phyloP scores from a whole-genome alignment of 2,888 invertebrate species.

The Psylliodes chrysocephalus region DNA sequence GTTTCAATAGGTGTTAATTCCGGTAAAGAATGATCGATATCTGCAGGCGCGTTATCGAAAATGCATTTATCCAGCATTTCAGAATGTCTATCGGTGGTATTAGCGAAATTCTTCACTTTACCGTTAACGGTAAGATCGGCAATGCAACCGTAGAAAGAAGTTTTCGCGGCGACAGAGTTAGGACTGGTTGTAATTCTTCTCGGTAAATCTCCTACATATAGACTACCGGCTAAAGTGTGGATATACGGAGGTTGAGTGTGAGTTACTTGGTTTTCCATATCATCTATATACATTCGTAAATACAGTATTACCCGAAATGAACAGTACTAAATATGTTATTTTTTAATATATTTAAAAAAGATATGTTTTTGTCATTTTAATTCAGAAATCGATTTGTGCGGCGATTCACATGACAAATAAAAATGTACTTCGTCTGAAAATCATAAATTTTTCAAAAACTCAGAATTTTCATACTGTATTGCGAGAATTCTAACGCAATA shows the following conservation, averaged over 20 bases:
- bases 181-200: constrained; percentile 67
- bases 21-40: constrained; percentile 49
- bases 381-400: no score
- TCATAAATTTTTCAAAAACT: no score
- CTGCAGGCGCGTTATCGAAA: constrained; percentile 57
- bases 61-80: constrained; percentile 73
- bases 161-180: constrained; percentile 69
- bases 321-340: no score
- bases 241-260: constrained; percentile 68
- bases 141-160: constrained; percentile 88
- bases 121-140: constrained; percentile 93
- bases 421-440: no score
- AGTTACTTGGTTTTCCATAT: constrained; percentile 64
- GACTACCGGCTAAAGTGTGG: constrained; percentile 73
- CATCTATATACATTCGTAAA: constrained; percentile 86
- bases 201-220: constrained; percentile 89
- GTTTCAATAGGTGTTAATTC: constrained; percentile 54
- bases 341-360: no score
- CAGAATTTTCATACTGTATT: no score
- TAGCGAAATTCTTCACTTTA: constrained; percentile 80
- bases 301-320: no score
- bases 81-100: constrained; percentile 70
- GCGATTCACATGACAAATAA: no score
- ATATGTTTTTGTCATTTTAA: no score
- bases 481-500: no score